Evolutionary conservation across 2,113 vertebrate genomes (phyloP).

Genomic region (Daphoenositta chrysoptera): DNA sequence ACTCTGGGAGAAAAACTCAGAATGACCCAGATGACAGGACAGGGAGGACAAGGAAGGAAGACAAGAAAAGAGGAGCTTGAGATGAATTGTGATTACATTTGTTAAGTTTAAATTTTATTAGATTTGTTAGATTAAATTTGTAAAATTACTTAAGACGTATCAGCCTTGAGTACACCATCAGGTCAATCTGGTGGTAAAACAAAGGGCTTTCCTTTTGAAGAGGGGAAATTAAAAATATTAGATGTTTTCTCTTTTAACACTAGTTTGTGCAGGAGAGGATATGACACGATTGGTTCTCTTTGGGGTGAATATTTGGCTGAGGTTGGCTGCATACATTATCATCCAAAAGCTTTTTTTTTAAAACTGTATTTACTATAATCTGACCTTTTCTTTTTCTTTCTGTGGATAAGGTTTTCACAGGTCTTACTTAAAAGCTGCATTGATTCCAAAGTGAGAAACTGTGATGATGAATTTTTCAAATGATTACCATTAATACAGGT

Average conservation of each 20-base stretch:
- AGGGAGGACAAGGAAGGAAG: neutral
- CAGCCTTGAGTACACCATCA: neutral
- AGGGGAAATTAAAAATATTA: neutral
- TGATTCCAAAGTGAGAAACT: neutral
- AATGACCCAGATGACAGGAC: neutral
- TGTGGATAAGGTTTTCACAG: neutral
- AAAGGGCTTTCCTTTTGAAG: neutral
- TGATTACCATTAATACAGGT: neutral
- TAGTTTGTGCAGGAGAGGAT: neutral
- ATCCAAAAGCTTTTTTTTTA: neutral
- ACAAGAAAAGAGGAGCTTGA: neutral
- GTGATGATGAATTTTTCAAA: neutral
- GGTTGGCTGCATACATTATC: neutral
- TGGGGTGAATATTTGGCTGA: neutral
- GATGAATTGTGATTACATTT: neutral
- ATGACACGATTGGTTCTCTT: rapidly evolving
- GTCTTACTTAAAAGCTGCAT: neutral
- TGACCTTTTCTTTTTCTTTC: neutral
- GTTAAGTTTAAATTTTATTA: neutral
- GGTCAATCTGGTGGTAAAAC: neutral
- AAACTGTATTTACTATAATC: neutral
- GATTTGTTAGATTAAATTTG: conserved; percentile 2
- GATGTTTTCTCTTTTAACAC: neutral
- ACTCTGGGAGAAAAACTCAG: neutral
- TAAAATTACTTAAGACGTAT: neutral